phyloP scores from a whole-genome alignment of 2,113 vertebrate genomes.

The Paracanthobrama guichenoti region DNA sequence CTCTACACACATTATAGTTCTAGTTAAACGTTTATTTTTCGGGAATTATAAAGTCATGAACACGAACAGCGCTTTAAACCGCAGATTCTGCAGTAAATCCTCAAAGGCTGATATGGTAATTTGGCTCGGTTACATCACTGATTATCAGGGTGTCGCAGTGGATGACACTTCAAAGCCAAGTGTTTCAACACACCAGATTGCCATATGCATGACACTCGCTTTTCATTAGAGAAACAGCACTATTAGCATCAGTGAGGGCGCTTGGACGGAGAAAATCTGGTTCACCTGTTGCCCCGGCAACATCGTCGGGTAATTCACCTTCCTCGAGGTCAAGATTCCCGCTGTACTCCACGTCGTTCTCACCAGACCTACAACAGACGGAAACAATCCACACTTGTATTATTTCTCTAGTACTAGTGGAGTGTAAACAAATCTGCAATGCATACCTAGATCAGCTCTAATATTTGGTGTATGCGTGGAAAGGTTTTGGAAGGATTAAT shows the following conservation, averaged over 20 bases:
- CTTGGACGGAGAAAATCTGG: background rate
- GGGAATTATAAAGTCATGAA: background rate
- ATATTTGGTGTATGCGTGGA: background rate
- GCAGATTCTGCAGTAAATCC: slow-evolving; percentile 23
- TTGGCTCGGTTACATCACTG: slow-evolving; percentile 11
- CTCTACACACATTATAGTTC: background rate
- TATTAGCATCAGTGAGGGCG: background rate
- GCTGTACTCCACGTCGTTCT: slow-evolving; percentile 95
- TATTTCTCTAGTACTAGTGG: background rate
- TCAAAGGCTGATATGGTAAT: slow-evolving; percentile 14
- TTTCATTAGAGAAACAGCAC: slow-evolving; percentile 22
- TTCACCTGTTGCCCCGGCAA: slow-evolving; percentile 84
- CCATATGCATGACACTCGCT: slow-evolving; percentile 21
- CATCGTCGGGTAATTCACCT: slow-evolving; percentile 90
- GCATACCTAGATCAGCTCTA: background rate
- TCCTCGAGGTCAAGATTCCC: slow-evolving; percentile 93
- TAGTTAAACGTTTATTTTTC: background rate
- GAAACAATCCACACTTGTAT: background rate
- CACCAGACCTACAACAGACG: slow-evolving; percentile 84
- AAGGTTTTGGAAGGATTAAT: slow-evolving; percentile 11
- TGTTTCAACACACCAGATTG: slow-evolving; percentile 33
- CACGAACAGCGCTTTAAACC: background rate
- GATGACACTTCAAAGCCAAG: slow-evolving; percentile 33
- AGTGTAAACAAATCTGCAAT: background rate
- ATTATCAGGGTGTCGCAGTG: slow-evolving; percentile 9